Conservation (phyloP, 2,797 vertebrate genomes). For the Poecilia velifera region DNA sequence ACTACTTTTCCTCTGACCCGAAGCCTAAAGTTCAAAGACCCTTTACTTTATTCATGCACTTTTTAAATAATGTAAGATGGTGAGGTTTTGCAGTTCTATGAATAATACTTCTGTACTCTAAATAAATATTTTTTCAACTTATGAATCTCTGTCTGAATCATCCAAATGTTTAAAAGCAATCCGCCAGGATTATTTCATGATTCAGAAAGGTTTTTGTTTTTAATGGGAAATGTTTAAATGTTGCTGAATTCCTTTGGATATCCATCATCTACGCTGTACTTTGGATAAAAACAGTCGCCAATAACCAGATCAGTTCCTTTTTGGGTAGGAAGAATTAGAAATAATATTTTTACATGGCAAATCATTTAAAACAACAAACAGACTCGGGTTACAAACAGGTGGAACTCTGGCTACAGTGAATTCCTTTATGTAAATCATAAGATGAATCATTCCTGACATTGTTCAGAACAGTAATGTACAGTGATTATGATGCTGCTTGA, state of each 20-base stretch:
- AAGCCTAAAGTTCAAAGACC: conserved; percentile 9
- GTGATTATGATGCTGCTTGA: background rate
- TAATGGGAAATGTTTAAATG: background rate
- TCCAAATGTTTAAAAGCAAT: conserved; percentile 4
- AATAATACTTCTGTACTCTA: conserved; percentile 29
- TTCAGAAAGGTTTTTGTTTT: conserved; percentile 6
- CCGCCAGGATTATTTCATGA: background rate
- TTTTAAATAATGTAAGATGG: conserved; percentile 44
- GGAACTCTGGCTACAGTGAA: background rate
- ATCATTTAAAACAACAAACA: background rate
- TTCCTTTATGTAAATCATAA: background rate
- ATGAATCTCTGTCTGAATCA: conserved; percentile 3
- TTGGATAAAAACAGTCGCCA: background rate
- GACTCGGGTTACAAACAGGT: background rate
- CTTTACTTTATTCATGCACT: conserved; percentile 43
- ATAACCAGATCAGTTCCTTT: background rate
- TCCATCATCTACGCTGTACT: conserved; percentile 7
- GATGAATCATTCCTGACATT: background rate
- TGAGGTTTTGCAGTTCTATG: conserved; percentile 7
- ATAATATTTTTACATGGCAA: background rate
- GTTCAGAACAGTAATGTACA: background rate
- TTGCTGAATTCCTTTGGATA: conserved; percentile 7
- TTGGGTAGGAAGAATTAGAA: background rate
- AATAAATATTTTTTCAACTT: conserved; percentile 1
- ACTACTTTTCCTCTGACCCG: background rate